phyloP scores from a whole-genome alignment of 30 jellyfish, hydroid and myxozoan species.

The Cassiopea andromeda region DNA sequence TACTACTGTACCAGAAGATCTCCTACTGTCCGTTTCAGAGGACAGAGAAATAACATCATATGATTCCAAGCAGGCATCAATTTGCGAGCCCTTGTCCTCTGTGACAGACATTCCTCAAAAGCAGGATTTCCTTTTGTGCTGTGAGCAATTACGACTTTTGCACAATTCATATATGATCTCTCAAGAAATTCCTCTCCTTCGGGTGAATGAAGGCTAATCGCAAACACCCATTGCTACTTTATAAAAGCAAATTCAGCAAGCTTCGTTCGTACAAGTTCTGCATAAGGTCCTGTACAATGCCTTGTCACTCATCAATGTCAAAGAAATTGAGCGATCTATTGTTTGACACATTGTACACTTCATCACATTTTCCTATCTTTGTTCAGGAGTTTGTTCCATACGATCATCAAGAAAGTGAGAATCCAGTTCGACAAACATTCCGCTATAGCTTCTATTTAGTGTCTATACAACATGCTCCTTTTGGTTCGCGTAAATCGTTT shows the following conservation, averaged over 20 bases:
- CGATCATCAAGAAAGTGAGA: too few species aligned
- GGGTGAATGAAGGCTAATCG: too few species aligned
- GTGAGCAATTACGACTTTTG: not conserved
- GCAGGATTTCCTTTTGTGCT: not conserved
- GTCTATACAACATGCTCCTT: too few species aligned
- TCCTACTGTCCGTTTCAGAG: not conserved
- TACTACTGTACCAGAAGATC: not conserved
- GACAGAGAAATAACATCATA: conserved; percentile 46
- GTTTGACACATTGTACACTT: not conserved
- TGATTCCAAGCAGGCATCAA: conserved; percentile 32
- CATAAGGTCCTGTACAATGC: conserved; percentile 4
- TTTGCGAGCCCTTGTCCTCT: not conserved
- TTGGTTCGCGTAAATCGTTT: too few species aligned
- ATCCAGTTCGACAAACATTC: too few species aligned
- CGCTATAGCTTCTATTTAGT: too few species aligned
- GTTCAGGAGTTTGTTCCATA: not conserved
- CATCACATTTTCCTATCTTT: conserved; percentile 30
- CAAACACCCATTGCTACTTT: not conserved
- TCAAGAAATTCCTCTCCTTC: conserved; percentile 1
- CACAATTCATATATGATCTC: not conserved
- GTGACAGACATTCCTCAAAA: conserved; percentile 1
- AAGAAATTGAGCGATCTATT: conserved; percentile 4
- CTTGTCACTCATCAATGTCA: conserved; percentile 43
- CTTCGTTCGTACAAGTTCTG: conserved; percentile 7
- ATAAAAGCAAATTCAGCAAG: not conserved